phyloP scores from a whole-genome alignment of 2,113 vertebrate species.

The Pelvicachromis taeniatus region DNA sequence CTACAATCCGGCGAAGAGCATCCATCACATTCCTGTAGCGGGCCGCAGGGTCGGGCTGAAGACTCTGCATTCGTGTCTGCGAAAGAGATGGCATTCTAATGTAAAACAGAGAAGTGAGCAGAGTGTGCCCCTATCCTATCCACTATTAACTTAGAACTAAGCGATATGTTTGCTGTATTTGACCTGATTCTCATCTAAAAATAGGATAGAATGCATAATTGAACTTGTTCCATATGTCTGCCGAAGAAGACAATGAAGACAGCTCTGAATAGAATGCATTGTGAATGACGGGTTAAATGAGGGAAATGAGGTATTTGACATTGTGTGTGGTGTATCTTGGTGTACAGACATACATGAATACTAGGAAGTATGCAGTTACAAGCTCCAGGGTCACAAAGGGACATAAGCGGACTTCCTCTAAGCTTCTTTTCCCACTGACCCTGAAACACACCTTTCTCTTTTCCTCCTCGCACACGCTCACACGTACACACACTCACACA shows the following conservation, averaged over 20 bases:
- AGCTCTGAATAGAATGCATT: background rate
- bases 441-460: conserved; percentile 11
- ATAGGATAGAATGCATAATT: background rate
- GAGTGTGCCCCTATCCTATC: background rate
- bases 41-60: conserved; percentile 91
- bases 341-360: conserved; percentile 47
- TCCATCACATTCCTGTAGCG: conserved; percentile 94
- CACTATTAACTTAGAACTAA: background rate
- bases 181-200: background rate
- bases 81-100: background rate
- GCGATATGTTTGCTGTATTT: background rate
- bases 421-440: conserved; percentile 36
- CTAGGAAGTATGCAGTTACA: conserved; percentile 52
- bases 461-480: background rate
- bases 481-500: background rate
- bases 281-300: conserved; percentile 20
- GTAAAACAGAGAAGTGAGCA: background rate
- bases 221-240: background rate
- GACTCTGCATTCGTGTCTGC: conserved; percentile 97
- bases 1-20: conserved; percentile 86
- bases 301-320: conserved; percentile 27
- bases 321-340: conserved; percentile 21
- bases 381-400: conserved; percentile 46
- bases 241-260: background rate
- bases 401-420: conserved; percentile 55